Evolutionary conservation across 2,888 invertebrate genomes (phyloP).

Genomic region (Deroplatys truncata): DNA sequence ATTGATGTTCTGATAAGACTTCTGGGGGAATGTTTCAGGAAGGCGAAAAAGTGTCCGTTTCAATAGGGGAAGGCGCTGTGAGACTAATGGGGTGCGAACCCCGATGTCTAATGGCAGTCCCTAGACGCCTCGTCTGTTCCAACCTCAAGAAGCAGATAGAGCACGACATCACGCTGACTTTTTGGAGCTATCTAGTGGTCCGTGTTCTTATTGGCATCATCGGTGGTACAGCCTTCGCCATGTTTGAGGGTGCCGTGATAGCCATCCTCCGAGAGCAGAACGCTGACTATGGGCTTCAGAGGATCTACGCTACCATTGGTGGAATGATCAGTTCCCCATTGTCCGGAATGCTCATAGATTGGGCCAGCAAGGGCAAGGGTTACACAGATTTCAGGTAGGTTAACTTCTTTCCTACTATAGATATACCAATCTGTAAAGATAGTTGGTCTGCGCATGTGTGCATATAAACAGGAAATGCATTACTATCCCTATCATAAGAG

Average conservation of each 20-base stretch:
- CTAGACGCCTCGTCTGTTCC: slow-evolving; percentile 54
- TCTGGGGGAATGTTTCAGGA: background rate
- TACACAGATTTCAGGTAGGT: slow-evolving; percentile 68
- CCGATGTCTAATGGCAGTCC: slow-evolving; percentile 11
- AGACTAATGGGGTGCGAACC: background rate
- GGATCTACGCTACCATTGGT: slow-evolving; percentile 70
- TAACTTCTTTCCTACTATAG: too few species aligned
- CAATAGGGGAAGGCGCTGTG: background rate
- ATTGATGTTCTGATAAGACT: too few species aligned
- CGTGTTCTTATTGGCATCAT: slow-evolving; percentile 59
- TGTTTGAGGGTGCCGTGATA: slow-evolving; percentile 75
- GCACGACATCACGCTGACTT: slow-evolving; percentile 61
- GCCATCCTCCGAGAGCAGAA: slow-evolving; percentile 69
- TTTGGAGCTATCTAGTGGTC: slow-evolving; percentile 67
- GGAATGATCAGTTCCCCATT: slow-evolving; percentile 77
- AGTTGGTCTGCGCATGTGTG: too few species aligned
- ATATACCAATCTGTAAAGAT: too few species aligned
- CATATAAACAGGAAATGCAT: too few species aligned
- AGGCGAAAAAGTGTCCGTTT: background rate
- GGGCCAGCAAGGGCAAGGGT: slow-evolving; percentile 63
- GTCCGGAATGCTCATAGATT: slow-evolving; percentile 69
- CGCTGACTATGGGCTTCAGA: slow-evolving; percentile 73
- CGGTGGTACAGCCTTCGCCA: slow-evolving; percentile 70
- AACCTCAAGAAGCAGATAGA: slow-evolving; percentile 57
- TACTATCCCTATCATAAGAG: too few species aligned